phyloP scores from a whole-genome alignment of 2,113 vertebrate species.

The Oryzias celebensis region DNA sequence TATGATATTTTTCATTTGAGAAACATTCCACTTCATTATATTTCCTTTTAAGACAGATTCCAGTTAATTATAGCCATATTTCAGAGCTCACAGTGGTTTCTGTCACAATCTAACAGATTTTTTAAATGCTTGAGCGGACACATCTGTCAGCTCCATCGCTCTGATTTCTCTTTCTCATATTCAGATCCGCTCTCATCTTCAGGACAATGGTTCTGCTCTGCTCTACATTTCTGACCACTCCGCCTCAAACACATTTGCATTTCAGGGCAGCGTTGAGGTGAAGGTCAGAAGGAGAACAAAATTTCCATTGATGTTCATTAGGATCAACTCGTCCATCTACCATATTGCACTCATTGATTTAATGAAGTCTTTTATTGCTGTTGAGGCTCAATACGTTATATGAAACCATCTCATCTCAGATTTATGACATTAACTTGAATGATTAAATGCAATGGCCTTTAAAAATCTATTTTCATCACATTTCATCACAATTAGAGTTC shows the following conservation, averaged over 20 bases:
- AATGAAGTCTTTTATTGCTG: background rate
- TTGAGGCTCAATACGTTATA: background rate
- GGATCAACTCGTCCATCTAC: conserved; percentile 6
- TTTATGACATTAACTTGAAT: background rate
- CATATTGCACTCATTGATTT: conserved; percentile 1
- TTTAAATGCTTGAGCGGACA: conserved; percentile 8
- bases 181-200: conserved; percentile 30
- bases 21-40: conserved; percentile 9
- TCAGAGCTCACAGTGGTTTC: background rate
- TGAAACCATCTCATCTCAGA: conserved; percentile 8
- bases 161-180: conserved; percentile 30
- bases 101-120: background rate
- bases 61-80: background rate
- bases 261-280: conserved; percentile 28
- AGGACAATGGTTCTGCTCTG: conserved; percentile 25
- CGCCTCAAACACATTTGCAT: conserved; percentile 34
- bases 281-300: conserved; percentile 34
- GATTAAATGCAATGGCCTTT: background rate
- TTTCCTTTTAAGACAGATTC: background rate
- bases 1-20: conserved; percentile 1
- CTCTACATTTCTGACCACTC: conserved; percentile 48
- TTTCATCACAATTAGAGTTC: background rate
- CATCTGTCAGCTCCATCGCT: conserved; percentile 13
- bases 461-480: background rate
- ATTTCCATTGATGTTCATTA: conserved; percentile 19